phyloP scores from a whole-genome alignment of 2,888 invertebrate genomes.

The Druceiella hillmani region DNA sequence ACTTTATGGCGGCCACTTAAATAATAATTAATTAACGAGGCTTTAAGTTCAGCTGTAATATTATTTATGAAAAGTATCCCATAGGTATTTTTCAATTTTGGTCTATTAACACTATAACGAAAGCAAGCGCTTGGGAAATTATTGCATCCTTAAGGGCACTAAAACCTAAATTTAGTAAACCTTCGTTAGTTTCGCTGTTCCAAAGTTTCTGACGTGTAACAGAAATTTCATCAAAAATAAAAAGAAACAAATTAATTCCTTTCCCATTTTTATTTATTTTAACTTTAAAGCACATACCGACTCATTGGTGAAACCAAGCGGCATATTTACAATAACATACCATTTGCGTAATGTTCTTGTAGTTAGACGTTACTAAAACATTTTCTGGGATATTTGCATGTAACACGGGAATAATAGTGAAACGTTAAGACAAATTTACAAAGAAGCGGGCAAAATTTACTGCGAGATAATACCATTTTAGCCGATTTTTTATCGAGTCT shows the following conservation, averaged over 20 bases:
- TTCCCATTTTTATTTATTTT: conserved; percentile 7
- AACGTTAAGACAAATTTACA: conserved; percentile 23
- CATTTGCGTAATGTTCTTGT: conserved; percentile 23
- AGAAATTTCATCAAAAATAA: conserved; percentile 24
- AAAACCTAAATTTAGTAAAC: conserved; percentile 17
- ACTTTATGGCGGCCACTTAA: conserved; percentile 7
- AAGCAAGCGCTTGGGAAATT: conserved; percentile 19
- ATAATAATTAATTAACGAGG: conserved; percentile 8
- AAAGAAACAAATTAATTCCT: conserved; percentile 13
- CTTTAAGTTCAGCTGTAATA: conserved; percentile 18
- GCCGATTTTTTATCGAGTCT: no score
- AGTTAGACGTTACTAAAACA: conserved; percentile 22
- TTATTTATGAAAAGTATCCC: conserved; percentile 24
- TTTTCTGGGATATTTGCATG: conserved; percentile 23
- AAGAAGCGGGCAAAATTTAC: no score
- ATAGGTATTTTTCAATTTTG: conserved; percentile 26
- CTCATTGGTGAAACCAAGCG: conserved; percentile 23
- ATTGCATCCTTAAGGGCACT: conserved; percentile 6
- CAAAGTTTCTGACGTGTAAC: conserved; percentile 20
- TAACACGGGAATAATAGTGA: conserved; percentile 24
- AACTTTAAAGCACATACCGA: conserved; percentile 15
- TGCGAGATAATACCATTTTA: no score
- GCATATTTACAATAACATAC: conserved; percentile 22
- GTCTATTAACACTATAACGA: conserved; percentile 24
- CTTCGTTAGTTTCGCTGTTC: conserved; percentile 15